Base-by-base conservation (phyloP, 2,888 invertebrate species). In the Drosophila picticornis region DNA sequence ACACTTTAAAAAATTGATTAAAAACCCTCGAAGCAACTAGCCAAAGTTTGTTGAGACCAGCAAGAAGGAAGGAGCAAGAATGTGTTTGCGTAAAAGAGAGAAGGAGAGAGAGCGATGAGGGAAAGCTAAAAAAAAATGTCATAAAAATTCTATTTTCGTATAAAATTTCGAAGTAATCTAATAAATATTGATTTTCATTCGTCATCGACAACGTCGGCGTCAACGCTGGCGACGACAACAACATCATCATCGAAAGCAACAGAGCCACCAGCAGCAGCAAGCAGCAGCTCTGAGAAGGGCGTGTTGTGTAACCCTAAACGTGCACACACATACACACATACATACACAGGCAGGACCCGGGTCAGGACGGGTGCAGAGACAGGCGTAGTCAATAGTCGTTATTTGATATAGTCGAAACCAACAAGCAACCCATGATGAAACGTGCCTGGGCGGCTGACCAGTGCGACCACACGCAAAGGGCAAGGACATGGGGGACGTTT, bases 161-260 rank as follows among this genome's bases (percentile, higher is more conserved):
- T 81, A 88, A 81, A 87, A 88, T 85, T 91, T 91, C 81, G 80
- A 91, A 91, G 85, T 89, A 91, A 91, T 92, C 88, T 91, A 91
- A 92, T 92, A 91, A 91, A 91, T 91, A 91, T 91, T 92, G 92
- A 92, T 91, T 91, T 91, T 92, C 91, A 90, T 86, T 89, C 91
- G 90, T 91, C 91, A 91, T 86, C 88, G 90, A 65, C 87, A 75
- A 52, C 79, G 88, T 63, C 72, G 65, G 71, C 75, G 79, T 63
- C 75, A 69, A 72, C 72, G 74, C 40, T 68, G 72, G 60, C 83
- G 77, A 57, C 70, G 69, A 59, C 84, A 82, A 73, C 81, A 73
- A 58, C 81, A 81, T 57, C 80, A 80, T 73, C 83, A 77, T 69
- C 80, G 65, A 63, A 74, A 75, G 53, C 71, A 66, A 32, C 76